Conservation (phyloP, 37 sponge, comb jelly and placozoan species). For the Aphrocallistes beatrix region DNA sequence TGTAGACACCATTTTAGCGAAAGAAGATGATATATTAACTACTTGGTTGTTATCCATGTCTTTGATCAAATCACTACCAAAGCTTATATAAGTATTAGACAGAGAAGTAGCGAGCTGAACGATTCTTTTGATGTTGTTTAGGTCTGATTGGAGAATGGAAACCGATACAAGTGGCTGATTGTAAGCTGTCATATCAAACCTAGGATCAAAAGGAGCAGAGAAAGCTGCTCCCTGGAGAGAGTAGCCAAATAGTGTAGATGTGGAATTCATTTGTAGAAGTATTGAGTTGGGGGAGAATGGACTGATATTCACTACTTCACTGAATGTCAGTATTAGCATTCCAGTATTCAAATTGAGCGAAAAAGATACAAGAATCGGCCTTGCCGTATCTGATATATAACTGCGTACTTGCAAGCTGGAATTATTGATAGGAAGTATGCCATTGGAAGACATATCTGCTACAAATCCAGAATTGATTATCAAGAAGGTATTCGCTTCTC, state of each 20-base stretch:
- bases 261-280: conserved; percentile 22
- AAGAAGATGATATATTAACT: conserved; percentile 23
- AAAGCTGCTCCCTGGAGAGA: conserved; percentile 20
- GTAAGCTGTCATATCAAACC: neutral
- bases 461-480: conserved; percentile 60
- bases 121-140: conserved; percentile 45
- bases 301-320: conserved; percentile 52
- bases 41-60: conserved; percentile 66
- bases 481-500: conserved; percentile 54
- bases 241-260: neutral
- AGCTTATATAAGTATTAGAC: conserved; percentile 36
- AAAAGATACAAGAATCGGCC: conserved; percentile 30
- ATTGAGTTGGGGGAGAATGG: conserved; percentile 38
- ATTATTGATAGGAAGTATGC: conserved; percentile 66
- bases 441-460: conserved; percentile 46
- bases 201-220: neutral
- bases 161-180: neutral
- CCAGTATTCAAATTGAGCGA: conserved; percentile 49
- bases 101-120: conserved; percentile 33
- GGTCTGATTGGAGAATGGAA: conserved; percentile 21
- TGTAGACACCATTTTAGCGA: neutral
- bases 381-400: conserved; percentile 38
- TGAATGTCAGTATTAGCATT: conserved; percentile 43
- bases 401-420: conserved; percentile 36
- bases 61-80: conserved; percentile 33